Base-by-base conservation (phyloP, 2,113 vertebrate genomes). In the Lamprologus ornatipinnis region DNA sequence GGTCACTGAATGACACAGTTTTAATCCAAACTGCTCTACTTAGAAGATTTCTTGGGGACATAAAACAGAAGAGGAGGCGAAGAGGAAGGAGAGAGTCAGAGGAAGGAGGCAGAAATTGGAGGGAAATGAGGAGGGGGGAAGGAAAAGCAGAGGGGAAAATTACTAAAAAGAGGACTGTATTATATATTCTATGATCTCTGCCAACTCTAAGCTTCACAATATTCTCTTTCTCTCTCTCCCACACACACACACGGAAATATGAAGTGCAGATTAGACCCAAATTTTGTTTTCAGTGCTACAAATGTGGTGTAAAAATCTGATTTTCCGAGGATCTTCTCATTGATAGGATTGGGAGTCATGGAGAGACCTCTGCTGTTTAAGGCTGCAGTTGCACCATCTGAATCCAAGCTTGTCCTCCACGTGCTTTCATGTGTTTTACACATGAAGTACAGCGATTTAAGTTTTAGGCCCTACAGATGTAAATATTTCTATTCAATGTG, bases 1-100 rank as follows among this genome's bases (percentile, higher is more conserved):
- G 95, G 94, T 94, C 94, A 94, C 73, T 63, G 91, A 92, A 80
- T 96, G 94, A 94, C 95, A 95, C 89, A 94, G 91, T 91, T 95
- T 88, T 83, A 82, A 85, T 70, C 40, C 93, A 91, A 90, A 93
- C 80, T 88, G 95, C 86, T 91, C 93, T 73, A 95, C 87, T 95
- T 93, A 90, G 79, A 82, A n/a, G 37, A 82, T 93, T 92, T 93
- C 91, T 11, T 17, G 87, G 84, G 92, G 82, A 73, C n/a, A 23
- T 33, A 40, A 82, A 89, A 31, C 19, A 49, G 84, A 85, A 85
- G 73, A 68, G 23, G 54, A 2, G 3, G 86, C 26, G 86, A 79
- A 78, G 80, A 47, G 57, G 85, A 88, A 84, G 82, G 70, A 78
- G 57, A 40, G 88, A 58, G 81, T 58, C 35, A 35, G 80, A 83